Evolutionary conservation across 1,140 invertebrate genomes (phyloP).

Genomic region (Chrysopa pallens): DNA sequence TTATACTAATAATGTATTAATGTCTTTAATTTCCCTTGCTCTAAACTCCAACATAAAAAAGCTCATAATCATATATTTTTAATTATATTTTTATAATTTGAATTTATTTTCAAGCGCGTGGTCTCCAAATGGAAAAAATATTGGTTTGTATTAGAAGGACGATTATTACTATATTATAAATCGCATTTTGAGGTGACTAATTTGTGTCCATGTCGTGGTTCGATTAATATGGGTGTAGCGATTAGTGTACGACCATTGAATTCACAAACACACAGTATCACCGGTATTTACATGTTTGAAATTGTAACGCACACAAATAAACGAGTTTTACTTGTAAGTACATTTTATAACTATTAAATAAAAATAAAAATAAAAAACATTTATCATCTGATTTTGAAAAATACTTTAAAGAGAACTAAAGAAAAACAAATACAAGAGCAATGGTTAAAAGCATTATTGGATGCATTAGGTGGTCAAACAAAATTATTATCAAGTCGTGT

Average conservation of each 20-base stretch:
- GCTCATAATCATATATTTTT: too few relatives aligned
- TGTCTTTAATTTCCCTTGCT: too few relatives aligned
- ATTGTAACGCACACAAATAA: conserved; percentile 25
- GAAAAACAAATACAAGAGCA: conserved; percentile 19
- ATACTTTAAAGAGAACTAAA: conserved; percentile 21
- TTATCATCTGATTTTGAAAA: background rate
- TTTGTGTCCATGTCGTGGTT: conserved; percentile 29
- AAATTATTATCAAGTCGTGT: conserved; percentile 8
- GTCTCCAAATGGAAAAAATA: conserved; percentile 28
- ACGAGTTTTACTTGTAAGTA: conserved; percentile 26
- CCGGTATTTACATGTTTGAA: conserved; percentile 16
- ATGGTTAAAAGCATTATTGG: conserved; percentile 24
- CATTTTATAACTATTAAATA: background rate
- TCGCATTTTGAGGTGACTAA: conserved; percentile 29
- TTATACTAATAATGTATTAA: too few relatives aligned
- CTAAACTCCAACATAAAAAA: too few relatives aligned
- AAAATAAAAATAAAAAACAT: background rate
- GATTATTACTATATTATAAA: conserved; percentile 30
- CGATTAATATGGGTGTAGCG: conserved; percentile 25
- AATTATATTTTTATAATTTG: too few relatives aligned
- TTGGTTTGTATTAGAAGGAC: conserved; percentile 33
- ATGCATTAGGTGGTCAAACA: conserved; percentile 16
- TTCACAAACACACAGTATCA: conserved; percentile 6
- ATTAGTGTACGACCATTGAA: background rate
- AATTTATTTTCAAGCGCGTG: conserved; percentile 18